Base-by-base conservation (phyloP, 2,888 invertebrate genomes). In the Pecten maximus region DNA sequence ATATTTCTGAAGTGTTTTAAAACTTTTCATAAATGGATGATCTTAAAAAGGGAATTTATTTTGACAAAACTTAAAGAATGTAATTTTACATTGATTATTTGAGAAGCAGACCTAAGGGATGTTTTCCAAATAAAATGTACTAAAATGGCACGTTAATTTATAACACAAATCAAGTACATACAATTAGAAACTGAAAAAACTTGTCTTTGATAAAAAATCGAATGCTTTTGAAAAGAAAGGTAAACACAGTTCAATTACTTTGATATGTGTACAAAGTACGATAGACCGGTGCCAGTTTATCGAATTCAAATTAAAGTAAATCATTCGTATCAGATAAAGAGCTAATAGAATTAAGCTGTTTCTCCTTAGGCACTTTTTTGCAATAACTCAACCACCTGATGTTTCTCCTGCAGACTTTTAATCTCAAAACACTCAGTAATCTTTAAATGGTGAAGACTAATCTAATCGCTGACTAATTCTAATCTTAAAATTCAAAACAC, bases 191-290 rank as follows among this genome's bases (percentile, higher is more conserved):
- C 12, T 35, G 35, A 74, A 74, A n/a, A 74, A 74, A 12, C 74
- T 28, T 10, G 35, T 28, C 74, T 74, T n/a, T 74, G 23, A 74
- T 74, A 74, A 28, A 74, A 74, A 28, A 35, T 74, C 74, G 35
- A 74, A 74, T 23, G 8, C 6, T 6, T 54, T 74, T 74, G 35
- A 74, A 74, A 74, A 8, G 74, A 74, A 74, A 74, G 74, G 28
- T 28, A 74, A 74, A 74, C 35, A 23, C 74, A 74, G 74, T 74
- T 74, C 74, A 74, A 74, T 74, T 74, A 74, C 74, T 74, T 74
- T 74, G 74, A 74, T 74, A 74, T 74, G n/a, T 12, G 15, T 74
- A 74, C 74, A 74, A 28, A 15, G 74, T 35, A 35, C 19, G 74
- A 74, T 74, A 74, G 12, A 23, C 74, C 35, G 74, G 28, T 74